Percentiles rank a stretch among this genome's conserved stretches.
phyloP scores from a whole-genome alignment of 2,888 invertebrate genomes.

The Rhyacophila evoluta region DNA sequence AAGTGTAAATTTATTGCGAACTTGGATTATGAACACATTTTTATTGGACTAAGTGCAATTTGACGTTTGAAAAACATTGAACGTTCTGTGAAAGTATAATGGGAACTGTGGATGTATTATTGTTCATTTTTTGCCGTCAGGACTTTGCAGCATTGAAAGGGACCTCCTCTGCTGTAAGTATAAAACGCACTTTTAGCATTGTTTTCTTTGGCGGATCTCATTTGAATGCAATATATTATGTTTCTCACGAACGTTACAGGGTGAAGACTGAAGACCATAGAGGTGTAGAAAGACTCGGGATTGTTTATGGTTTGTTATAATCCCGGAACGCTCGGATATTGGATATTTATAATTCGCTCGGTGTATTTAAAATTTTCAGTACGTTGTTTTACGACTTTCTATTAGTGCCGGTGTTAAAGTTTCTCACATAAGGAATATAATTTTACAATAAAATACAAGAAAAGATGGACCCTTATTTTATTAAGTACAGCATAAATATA shows the following conservation, averaged over 20 bases:
- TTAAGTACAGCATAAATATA: too few species aligned
- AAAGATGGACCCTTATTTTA: too few species aligned
- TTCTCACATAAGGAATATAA: background rate
- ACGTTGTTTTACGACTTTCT: background rate
- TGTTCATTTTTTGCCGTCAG: background rate
- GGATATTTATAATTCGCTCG: slow-evolving; percentile 4
- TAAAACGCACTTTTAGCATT: background rate
- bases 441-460: too few species aligned
- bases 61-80: background rate
- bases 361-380: background rate
- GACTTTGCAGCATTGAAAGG: background rate
- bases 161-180: slow-evolving; percentile 25
- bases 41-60: background rate
- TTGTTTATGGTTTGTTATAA: slow-evolving; percentile 28
- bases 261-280: slow-evolving; percentile 29
- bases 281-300: background rate
- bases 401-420: background rate
- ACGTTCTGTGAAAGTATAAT: background rate
- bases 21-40: too few species aligned
- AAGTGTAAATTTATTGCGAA: too few species aligned
- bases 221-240: background rate
- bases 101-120: background rate
- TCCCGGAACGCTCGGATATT: slow-evolving; percentile 11
- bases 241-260: slow-evolving; percentile 14
- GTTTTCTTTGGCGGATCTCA: slow-evolving; percentile 30